A percentile compares a stretch with the other conserved stretches of the same genome.
Conservation (phyloP, 92 coral and sea anemone genomes). For the Meandrina meandrites region DNA sequence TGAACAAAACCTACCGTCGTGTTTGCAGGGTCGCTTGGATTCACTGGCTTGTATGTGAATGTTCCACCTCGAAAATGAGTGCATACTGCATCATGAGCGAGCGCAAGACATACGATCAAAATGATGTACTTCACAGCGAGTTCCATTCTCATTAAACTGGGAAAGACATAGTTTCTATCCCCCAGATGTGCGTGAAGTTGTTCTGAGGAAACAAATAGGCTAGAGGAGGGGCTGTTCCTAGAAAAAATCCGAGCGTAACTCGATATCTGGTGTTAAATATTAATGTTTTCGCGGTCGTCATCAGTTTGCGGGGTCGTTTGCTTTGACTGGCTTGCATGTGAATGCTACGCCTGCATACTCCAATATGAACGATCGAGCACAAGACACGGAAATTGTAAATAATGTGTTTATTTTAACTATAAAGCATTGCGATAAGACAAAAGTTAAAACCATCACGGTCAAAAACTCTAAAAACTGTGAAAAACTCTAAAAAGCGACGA, state of each 20-base stretch:
- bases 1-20: constrained; percentile 18
- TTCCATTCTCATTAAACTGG: too few relatives aligned
- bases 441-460: too few relatives aligned
- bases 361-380: not conserved
- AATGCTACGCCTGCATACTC: constrained; percentile 18
- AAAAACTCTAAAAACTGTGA: too few relatives aligned
- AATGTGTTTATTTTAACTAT: too few relatives aligned
- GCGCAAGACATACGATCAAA: constrained; percentile 16
- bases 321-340: constrained; percentile 20
- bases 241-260: not conserved
- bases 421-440: too few relatives aligned
- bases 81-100: not conserved
- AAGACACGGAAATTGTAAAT: too few relatives aligned
- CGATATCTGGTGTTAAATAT: too few relatives aligned
- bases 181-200: not conserved
- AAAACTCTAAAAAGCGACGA: too few relatives aligned
- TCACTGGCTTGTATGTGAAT: constrained; percentile 32
- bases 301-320: constrained; percentile 25
- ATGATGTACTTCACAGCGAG: not conserved
- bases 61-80: constrained; percentile 39
- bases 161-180: not conserved
- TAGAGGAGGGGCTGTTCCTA: not conserved
- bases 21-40: constrained; percentile 34
- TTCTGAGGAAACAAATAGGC: not conserved
- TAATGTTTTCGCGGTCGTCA: not conserved